Conservation (phyloP, 2,888 invertebrate genomes). For the Chirona hameri region DNA sequence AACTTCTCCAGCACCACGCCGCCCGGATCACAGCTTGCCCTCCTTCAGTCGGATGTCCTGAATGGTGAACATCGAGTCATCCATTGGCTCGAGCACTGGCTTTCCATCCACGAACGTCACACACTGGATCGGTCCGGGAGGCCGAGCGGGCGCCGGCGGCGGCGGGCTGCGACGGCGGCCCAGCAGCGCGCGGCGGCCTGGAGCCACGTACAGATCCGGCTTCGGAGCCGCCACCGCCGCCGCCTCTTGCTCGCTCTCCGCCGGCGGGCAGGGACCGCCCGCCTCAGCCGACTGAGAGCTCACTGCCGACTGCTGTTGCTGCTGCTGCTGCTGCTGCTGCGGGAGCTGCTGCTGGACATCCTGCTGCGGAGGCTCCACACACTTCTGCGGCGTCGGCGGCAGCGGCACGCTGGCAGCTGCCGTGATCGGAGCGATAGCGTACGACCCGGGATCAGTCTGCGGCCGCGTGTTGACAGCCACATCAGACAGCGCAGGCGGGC, state of each 20-base stretch:
- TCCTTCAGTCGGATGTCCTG: constrained; percentile 1
- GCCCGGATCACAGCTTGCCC: not conserved
- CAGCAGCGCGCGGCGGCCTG: not conserved
- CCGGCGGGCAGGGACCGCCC: not conserved
- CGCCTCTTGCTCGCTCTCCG: too few relatives aligned
- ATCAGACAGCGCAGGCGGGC: not conserved
- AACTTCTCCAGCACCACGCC: not conserved
- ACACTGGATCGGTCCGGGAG: not conserved
- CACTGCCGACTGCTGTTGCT: too few relatives aligned
- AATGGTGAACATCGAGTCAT: not conserved
- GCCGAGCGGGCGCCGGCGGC: not conserved
- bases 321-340: not conserved
- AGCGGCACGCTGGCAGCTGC: not conserved
- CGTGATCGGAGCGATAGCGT: not conserved
- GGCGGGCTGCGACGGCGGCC: not conserved
- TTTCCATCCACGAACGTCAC: not conserved
- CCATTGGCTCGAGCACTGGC: not conserved
- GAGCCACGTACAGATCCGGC: not conserved
- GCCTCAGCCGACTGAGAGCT: not conserved
- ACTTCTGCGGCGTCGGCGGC: not conserved
- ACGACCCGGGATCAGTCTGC: too few relatives aligned
- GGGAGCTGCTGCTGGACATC: too few relatives aligned
- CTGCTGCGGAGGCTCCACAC: not conserved
- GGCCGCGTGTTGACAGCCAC: too few relatives aligned
- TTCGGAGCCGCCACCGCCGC: too few relatives aligned